These are phyloP conservation scores for Pycnomerus fuliginosus DNA, from an alignment of 2,888 invertebrate species.

Conservation along the genomic window DNA sequence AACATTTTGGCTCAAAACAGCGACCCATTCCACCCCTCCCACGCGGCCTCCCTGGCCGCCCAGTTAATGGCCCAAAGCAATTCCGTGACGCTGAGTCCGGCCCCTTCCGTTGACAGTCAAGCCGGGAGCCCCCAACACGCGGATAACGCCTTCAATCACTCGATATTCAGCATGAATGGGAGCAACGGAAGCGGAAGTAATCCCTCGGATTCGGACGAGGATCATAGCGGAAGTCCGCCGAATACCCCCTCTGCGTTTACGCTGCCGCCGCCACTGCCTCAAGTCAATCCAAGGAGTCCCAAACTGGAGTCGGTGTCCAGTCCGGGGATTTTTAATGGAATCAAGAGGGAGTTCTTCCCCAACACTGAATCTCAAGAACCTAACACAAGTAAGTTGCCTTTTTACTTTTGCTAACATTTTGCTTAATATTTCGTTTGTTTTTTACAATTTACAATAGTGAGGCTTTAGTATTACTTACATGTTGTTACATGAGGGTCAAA, in stretches of 20 bases:
- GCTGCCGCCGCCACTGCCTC: constrained; percentile 49
- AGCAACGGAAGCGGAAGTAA: constrained; percentile 62
- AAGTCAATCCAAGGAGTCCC: constrained; percentile 61
- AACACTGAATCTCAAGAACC: constrained; percentile 77
- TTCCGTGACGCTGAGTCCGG: constrained; percentile 87
- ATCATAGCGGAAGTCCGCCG: constrained; percentile 58
- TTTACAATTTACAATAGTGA: no score
- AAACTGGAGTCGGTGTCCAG: constrained; percentile 55
- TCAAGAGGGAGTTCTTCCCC: constrained; percentile 74
- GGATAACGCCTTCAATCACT: constrained; percentile 56
- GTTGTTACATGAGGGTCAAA: no score
- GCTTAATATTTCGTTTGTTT: no score
- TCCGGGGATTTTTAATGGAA: constrained; percentile 55
- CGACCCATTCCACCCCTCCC: constrained; percentile 47
- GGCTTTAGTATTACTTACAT: no score
- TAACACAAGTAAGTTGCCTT: constrained; percentile 74
- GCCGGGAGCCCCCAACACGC: constrained; percentile 79
- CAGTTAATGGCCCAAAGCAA: constrained; percentile 76
- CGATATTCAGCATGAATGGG: constrained; percentile 51
- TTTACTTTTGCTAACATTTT: no score
- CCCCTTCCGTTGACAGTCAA: constrained; percentile 85
- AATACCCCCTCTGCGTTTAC: constrained; percentile 56
- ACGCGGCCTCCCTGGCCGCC: constrained; percentile 64
- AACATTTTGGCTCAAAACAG: constrained; percentile 48
- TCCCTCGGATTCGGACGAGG: constrained; percentile 82